Conservation (phyloP, 2,797 vertebrate species). For the Paguma larvata region DNA sequence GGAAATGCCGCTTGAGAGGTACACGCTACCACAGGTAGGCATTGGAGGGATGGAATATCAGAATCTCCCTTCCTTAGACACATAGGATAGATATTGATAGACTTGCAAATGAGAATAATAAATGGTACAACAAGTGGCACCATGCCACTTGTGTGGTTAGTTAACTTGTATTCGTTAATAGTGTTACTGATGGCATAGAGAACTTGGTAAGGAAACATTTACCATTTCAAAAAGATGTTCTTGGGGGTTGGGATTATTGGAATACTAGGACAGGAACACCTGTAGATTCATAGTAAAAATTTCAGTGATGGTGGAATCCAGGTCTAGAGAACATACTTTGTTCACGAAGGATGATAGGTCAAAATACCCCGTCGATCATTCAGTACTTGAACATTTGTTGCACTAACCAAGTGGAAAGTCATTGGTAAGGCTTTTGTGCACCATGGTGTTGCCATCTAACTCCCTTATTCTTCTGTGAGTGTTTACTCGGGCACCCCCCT, state of each 20-base stretch:
- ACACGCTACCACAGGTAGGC: too few relatives aligned
- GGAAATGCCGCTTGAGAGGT: background rate
- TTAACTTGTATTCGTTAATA: background rate
- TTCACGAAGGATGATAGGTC: background rate
- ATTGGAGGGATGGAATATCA: background rate
- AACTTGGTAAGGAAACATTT: background rate
- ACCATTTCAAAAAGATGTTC: background rate
- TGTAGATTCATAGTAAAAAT: background rate
- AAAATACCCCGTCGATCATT: background rate
- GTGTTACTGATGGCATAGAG: background rate
- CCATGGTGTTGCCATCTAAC: rapidly evolving
- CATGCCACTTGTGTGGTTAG: background rate
- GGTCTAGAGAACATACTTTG: background rate
- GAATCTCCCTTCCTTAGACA: background rate
- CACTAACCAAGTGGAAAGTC: background rate
- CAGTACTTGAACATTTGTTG: background rate
- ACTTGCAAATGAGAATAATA: background rate
- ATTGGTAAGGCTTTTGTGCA: background rate
- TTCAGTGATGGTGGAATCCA: background rate
- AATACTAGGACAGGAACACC: background rate
- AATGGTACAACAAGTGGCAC: background rate
- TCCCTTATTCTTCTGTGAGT: background rate
- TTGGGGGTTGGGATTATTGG: background rate
- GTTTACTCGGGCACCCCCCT: background rate
- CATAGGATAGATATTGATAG: background rate